Conservation (phyloP, 2,797 vertebrate genomes). For the Prunella strophiata region DNA sequence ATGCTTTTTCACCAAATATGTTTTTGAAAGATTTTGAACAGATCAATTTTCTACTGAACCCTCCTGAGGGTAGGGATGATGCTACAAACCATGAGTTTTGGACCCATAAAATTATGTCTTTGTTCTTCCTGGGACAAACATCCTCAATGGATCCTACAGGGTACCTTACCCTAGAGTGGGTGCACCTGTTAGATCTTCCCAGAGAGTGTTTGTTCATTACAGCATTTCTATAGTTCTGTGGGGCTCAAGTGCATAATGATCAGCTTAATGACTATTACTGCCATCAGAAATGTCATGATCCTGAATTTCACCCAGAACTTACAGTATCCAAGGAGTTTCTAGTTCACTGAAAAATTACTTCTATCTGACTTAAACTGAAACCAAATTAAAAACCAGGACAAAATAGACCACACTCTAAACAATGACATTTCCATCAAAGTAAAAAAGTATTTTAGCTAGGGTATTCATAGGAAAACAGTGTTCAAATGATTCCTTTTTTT, state of each 20-base stretch:
- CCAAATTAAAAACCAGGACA: not conserved
- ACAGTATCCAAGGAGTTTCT: not conserved
- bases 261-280: not conserved
- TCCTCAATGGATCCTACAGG: not conserved
- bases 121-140: rapidly evolving
- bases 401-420: not conserved
- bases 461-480: not conserved
- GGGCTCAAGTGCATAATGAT: not conserved
- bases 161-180: rapidly evolving
- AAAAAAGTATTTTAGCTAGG: not conserved
- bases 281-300: not conserved
- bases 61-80: not conserved
- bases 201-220: rapidly evolving
- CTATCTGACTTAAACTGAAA: not conserved
- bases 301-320: not conserved
- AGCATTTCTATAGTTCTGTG: not conserved
- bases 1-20: not conserved
- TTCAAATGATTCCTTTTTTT: not conserved
- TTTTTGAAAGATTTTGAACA: not conserved
- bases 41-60: not conserved
- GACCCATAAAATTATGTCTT: not conserved
- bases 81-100: not conserved
- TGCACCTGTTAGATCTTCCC: not conserved
- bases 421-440: not conserved
- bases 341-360: not conserved